Evolutionary conservation across 2,888 invertebrate genomes (phyloP), one percentile per base, ranked within the genome.

Genomic region (Melieria picta): DNA sequence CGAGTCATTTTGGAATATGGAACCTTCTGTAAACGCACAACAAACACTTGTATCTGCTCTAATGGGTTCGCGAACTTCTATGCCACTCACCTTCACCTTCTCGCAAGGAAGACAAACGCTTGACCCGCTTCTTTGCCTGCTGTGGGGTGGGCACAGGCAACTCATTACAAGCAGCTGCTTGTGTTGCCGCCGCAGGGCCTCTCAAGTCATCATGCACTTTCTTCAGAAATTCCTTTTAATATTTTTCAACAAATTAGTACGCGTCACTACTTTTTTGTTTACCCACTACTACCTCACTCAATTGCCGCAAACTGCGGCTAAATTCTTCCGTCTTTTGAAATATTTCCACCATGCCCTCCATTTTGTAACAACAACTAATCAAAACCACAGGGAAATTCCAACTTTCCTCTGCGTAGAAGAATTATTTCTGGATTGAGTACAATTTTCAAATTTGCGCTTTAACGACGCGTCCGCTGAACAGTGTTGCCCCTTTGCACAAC

Each of bases 111-210:
- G 80, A 65, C 4, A 85, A 71, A 0, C 83, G 84, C 66, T 85
- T 85, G 0, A 77, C 61, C 1, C 84, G 82, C 66, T 86, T 85
- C 64, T 84, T 85, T 7, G 76, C 79, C 58, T 84, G 85, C 64
- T 84, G 84, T 7, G 85, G 86, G 1, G 85, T 84, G 42, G 75
- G 65, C 7, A 16, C 11, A 1, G 73, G 52, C 13, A 74, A 11
- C 30, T 67, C 62, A 7, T 16, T n/a, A 10, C 7, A 30, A 4
- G 7, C 16, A 3, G 7, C 13, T 10, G 57, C 52, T 30, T 76
- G 73, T 10, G 68, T 16, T 42, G 69, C 30, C 1, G 66, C 65
- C 6, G 71, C 43, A 43, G 63, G 47, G 2, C 77, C 77, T 61
- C 63, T 68, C 45, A 76, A 63, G 11, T 56, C 65, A 4, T 4